These are phyloP conservation scores for Epirrhoe tristata DNA, from an alignment of 2,888 invertebrate genomes.

Conservation along the genomic window DNA sequence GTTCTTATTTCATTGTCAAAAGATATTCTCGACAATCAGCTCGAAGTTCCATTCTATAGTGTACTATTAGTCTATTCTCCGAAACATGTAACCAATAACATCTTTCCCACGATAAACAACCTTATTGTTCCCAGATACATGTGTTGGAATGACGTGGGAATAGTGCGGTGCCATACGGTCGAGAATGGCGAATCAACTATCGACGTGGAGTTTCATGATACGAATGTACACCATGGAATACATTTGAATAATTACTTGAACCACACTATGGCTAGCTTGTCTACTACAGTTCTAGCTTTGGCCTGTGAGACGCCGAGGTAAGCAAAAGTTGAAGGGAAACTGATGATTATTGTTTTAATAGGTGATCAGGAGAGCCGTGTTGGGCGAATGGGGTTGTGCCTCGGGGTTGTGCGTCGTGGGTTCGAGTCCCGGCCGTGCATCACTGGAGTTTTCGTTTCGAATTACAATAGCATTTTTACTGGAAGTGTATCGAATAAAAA, in stretches of 20 bases:
- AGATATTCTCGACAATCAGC: not conserved
- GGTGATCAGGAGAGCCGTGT: no score
- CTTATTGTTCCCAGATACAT: conserved; percentile 78
- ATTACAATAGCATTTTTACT: no score
- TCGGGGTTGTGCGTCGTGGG: no score
- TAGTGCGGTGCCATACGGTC: conserved; percentile 91
- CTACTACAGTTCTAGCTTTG: conserved; percentile 91
- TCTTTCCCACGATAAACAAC: conserved; percentile 13
- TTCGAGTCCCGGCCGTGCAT: no score
- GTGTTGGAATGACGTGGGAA: conserved; percentile 97
- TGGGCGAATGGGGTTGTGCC: no score
- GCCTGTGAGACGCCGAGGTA: conserved; percentile 90
- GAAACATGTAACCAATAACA: conserved; percentile 2
- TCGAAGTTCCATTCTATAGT: not conserved
- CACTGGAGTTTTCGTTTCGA: no score
- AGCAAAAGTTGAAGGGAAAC: conserved; percentile 17
- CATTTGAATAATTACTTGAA: conserved; percentile 94
- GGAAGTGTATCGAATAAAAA: no score
- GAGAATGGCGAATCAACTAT: conserved; percentile 91
- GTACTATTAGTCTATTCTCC: not conserved
- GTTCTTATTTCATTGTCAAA: no score
- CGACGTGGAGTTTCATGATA: conserved; percentile 98
- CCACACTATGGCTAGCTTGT: conserved; percentile 95
- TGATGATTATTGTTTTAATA: no score
- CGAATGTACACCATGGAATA: conserved; percentile 94